phyloP scores from a whole-genome alignment of 2,113 vertebrate species.

The Cyphomyrus plagiostoma region DNA sequence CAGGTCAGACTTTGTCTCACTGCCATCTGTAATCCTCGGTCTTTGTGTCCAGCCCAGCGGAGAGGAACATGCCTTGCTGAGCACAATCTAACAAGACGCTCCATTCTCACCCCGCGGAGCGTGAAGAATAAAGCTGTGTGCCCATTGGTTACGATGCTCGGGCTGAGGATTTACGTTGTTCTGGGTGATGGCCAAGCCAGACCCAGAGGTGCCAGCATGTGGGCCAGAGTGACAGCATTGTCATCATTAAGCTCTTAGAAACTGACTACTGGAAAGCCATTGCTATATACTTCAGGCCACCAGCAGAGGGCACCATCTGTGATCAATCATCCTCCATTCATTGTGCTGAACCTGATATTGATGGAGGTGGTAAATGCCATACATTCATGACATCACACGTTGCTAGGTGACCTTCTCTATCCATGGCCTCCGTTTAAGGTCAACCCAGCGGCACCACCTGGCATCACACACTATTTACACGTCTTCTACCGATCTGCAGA shows the following conservation, averaged over 20 bases:
- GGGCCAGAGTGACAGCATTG: neutral
- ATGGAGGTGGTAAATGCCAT: constrained; percentile 38
- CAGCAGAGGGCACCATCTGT: constrained; percentile 30
- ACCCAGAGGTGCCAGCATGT: neutral
- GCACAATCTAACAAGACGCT: constrained; percentile 16
- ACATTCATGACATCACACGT: constrained; percentile 47
- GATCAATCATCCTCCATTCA: constrained; percentile 48
- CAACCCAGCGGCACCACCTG: neutral
- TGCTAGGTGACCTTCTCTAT: neutral
- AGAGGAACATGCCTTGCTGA: constrained; percentile 15
- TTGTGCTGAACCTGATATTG: constrained; percentile 62
- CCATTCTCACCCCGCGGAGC: neutral
- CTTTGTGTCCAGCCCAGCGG: constrained; percentile 10
- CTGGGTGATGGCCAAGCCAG: neutral
- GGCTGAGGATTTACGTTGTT: neutral
- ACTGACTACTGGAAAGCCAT: neutral
- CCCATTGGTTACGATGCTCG: neutral
- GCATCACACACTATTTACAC: constrained; percentile 44
- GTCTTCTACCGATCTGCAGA: constrained; percentile 51
- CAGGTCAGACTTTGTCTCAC: neutral
- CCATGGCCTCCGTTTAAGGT: neutral
- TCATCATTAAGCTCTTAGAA: neutral
- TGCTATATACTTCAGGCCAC: neutral
- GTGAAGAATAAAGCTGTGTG: constrained; percentile 5
- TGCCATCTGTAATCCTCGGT: constrained; percentile 3